Conservation (phyloP, 2,888 invertebrate genomes). For the Eupithecia pulchellata region DNA sequence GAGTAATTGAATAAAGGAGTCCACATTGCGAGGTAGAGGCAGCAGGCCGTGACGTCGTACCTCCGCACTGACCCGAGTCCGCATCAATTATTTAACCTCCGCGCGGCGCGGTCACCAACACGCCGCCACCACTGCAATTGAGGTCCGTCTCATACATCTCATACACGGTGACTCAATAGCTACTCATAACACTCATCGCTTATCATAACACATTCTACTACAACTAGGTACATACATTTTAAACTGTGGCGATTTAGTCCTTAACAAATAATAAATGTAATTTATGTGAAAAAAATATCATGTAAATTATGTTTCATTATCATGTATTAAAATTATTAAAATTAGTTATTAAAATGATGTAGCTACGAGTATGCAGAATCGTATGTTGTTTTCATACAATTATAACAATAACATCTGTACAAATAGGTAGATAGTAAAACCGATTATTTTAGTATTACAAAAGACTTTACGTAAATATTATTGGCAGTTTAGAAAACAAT, state of each 20-base stretch:
- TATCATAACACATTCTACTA: neutral
- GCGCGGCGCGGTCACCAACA: constrained; percentile 83
- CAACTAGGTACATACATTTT: neutral
- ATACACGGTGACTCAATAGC: constrained; percentile 21
- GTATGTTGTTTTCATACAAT: neutral
- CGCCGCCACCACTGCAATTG: constrained; percentile 51
- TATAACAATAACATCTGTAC: neutral
- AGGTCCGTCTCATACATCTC: constrained; percentile 23
- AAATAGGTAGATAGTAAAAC: neutral
- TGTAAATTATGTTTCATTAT: too few relatives aligned
- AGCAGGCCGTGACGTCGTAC: neutral
- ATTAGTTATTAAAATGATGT: too few relatives aligned
- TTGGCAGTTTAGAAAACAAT: neutral
- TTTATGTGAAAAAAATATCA: too few relatives aligned
- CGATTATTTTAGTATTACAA: neutral
- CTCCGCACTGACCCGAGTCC: constrained; percentile 49
- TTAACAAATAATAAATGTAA: too few relatives aligned
- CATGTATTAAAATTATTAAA: too few relatives aligned
- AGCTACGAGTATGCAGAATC: neutral
- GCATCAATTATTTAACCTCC: constrained; percentile 82
- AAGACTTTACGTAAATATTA: constrained; percentile 5
- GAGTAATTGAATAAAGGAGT: neutral
- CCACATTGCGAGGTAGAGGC: neutral
- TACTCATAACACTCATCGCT: too few relatives aligned
- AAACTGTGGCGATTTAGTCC: neutral